These are phyloP conservation scores for Polyploca ridens DNA, from an alignment of 2,888 invertebrate genomes.

Conservation along the genomic window DNA sequence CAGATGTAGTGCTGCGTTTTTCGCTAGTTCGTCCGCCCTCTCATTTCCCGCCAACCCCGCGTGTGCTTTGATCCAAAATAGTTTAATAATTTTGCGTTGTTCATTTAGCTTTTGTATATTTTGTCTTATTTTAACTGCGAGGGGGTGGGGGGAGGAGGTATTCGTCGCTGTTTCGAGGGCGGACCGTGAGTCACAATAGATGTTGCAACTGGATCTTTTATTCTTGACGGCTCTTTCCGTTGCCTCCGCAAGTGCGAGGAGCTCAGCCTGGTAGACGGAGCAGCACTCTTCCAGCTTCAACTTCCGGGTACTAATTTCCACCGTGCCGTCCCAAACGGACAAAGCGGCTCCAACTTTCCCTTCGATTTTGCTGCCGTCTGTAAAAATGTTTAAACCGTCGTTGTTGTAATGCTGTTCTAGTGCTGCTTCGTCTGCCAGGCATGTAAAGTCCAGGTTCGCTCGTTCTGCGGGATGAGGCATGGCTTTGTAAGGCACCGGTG, in stretches of 20 bases:
- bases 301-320: conserved; percentile 17
- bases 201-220: background rate
- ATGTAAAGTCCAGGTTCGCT: too few relatives aligned
- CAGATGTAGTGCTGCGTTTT: too few relatives aligned
- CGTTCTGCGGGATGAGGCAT: conserved; percentile 17
- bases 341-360: conserved; percentile 27
- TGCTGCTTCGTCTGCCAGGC: background rate
- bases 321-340: conserved; percentile 19
- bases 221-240: background rate
- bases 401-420: conserved; percentile 11
- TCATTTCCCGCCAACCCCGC: too few relatives aligned
- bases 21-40: too few relatives aligned
- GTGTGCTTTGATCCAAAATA: too few relatives aligned
- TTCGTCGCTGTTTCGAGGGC: conserved; percentile 6
- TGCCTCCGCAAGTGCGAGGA: conserved; percentile 11
- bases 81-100: too few relatives aligned
- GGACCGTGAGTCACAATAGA: conserved; percentile 25
- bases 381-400: conserved; percentile 19
- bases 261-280: conserved; percentile 30
- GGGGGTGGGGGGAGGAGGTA: background rate
- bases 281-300: conserved; percentile 6
- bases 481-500: background rate
- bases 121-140: too few relatives aligned
- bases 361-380: conserved; percentile 29
- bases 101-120: too few relatives aligned